phyloP scores from a whole-genome alignment of 2,113 vertebrate genomes.

The Setophaga petechia region DNA sequence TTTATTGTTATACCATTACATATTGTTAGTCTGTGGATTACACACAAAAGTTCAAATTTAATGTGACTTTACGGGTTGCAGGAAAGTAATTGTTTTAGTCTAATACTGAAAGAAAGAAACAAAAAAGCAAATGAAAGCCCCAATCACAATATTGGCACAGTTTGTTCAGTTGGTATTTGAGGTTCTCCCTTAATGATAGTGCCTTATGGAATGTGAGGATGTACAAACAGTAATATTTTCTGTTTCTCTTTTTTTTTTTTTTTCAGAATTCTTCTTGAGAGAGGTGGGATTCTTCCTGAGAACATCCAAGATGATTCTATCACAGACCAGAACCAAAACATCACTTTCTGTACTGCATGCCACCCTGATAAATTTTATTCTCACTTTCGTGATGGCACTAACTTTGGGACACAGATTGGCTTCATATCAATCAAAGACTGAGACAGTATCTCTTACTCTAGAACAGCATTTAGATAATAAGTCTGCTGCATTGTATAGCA shows the following conservation, averaged over 20 bases:
- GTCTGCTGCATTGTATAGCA: background rate
- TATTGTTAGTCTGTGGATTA: background rate
- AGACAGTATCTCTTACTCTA: background rate
- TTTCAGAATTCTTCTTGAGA: constrained; percentile 86
- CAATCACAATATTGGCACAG: background rate
- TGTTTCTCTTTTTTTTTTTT: background rate
- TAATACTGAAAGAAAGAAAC: background rate
- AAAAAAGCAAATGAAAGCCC: background rate
- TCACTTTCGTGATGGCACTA: constrained; percentile 84
- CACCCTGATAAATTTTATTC: constrained; percentile 88
- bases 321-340: constrained; percentile 58
- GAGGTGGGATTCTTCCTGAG: constrained; percentile 82
- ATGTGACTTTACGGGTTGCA: background rate
- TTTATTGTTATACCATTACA: background rate
- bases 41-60: background rate
- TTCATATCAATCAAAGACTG: constrained; percentile 86
- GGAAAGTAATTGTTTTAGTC: background rate
- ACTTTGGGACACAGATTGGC: constrained; percentile 92
- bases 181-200: background rate
- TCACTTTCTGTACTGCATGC: constrained; percentile 89
- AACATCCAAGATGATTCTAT: constrained; percentile 85
- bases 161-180: background rate
- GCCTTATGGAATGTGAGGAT: background rate
- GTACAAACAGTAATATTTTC: background rate
- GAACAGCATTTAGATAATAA: background rate